phyloP scores from a whole-genome alignment of 2,888 invertebrate species.

The Machimus rusticus region DNA sequence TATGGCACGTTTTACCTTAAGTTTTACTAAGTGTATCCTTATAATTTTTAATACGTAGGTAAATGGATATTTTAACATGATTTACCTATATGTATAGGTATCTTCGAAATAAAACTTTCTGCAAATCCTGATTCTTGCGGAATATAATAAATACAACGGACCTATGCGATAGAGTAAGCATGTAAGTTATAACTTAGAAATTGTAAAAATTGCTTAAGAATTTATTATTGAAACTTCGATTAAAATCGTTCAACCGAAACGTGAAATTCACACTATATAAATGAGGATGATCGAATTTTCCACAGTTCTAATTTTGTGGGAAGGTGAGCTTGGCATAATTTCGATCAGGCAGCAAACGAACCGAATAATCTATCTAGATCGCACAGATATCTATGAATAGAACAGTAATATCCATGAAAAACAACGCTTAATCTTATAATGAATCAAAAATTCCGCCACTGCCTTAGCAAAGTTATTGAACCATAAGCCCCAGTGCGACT shows the following conservation, averaged over 20 bases:
- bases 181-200: background rate
- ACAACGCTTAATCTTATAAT: background rate
- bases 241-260: background rate
- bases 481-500: background rate
- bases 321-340: background rate
- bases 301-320: background rate
- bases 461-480: background rate
- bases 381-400: background rate
- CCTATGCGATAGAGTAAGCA: background rate
- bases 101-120: background rate
- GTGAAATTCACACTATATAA: background rate
- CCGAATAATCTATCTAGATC: background rate
- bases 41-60: too few relatives aligned
- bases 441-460: background rate
- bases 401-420: background rate
- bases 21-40: too few relatives aligned
- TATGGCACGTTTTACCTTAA: too few relatives aligned
- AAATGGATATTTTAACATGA: too few relatives aligned
- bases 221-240: background rate
- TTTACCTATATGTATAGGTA: too few relatives aligned
- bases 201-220: background rate
- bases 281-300: background rate
- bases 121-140: background rate
- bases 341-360: background rate
- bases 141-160: background rate